Base-by-base conservation (phyloP, 2,113 vertebrate genomes). In the Hippocampus guttulatus region DNA sequence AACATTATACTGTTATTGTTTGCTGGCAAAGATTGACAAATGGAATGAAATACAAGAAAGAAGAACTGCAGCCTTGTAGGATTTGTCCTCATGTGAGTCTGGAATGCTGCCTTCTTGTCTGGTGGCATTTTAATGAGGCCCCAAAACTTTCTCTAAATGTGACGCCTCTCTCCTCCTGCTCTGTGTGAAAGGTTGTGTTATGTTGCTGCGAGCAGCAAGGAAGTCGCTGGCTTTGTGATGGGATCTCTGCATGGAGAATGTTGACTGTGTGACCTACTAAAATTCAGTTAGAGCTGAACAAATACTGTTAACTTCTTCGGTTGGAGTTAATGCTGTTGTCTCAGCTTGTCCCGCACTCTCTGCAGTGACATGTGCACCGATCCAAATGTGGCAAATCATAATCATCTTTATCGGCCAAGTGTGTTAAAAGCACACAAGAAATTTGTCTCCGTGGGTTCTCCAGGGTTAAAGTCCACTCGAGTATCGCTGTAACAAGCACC, bases 191-290 rank as follows among this genome's bases (percentile, higher is more conserved):
- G 75, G 71, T 73, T 14, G 76, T 80, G 69, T 85, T 85, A 82
- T 88, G 79, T 78, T 73, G 70, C 79, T 72, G 61, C 11, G 40
- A 75, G 69, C 11, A 68, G 76, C 79, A 58, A 87, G 79, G 78
- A 87, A 85, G 81, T 78, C 72, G 67, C 73, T 68, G 70, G 73
- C 80, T 83, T 83, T 86, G 82, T 80, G 80, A 86, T 77, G 70
- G 55, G 54, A 81, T 83, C 77, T 71, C 75, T 72, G 64, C 73
- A 73, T 82, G 74, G 80, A 81, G 76, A 81, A 41, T 69, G 73
- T 85, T 82, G 74, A 84, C 79, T 83, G 60, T 83, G 60, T 81
- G 70, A 87, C 72, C 71, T 55, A 71, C 67, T 67, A 63, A 77
- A 81, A 64, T 63, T 47, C 25, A 78, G 69, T 84, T 80, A 57